Conservation (phyloP, 1,140 invertebrate genomes). For the Drosophila santomea region DNA sequence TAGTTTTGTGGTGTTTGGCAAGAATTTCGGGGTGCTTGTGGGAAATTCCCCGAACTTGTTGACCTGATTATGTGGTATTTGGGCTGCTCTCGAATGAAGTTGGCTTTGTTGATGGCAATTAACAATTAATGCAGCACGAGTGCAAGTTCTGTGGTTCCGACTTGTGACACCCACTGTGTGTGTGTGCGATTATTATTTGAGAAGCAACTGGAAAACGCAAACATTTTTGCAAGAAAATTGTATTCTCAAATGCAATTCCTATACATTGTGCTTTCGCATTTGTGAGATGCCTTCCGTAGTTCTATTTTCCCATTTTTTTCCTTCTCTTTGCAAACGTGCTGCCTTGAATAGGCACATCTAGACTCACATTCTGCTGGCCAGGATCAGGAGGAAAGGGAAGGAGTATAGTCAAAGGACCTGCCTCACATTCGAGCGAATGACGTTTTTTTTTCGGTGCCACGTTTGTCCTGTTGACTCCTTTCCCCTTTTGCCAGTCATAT, state of each 20-base stretch:
- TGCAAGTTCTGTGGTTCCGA: slow-evolving; percentile 8
- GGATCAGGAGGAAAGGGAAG: background rate
- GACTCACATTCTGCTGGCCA: slow-evolving; percentile 18
- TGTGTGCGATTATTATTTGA: slow-evolving; percentile 12
- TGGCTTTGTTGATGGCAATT: slow-evolving; percentile 16
- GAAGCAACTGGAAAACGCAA: background rate
- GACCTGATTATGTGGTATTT: slow-evolving; percentile 24
- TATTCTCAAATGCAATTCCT: slow-evolving; percentile 40
- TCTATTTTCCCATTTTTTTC: slow-evolving; percentile 18
- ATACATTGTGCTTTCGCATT: slow-evolving; percentile 27
- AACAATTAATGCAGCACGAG: slow-evolving; percentile 38
- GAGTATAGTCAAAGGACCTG: slow-evolving; percentile 22
- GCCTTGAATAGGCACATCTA: slow-evolving; percentile 37
- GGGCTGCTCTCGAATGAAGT: slow-evolving; percentile 10
- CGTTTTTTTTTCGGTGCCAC: slow-evolving; percentile 17
- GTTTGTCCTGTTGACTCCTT: slow-evolving; percentile 15
- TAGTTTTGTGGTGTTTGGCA: slow-evolving; percentile 7
- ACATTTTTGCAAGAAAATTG: slow-evolving; percentile 15
- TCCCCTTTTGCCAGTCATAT: slow-evolving; percentile 31
- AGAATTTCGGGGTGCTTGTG: slow-evolving; percentile 11
- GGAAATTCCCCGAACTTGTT: slow-evolving; percentile 27
- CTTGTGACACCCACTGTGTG: slow-evolving; percentile 3
- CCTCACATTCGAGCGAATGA: slow-evolving; percentile 13
- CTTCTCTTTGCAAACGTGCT: slow-evolving; percentile 19
- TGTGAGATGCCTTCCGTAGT: slow-evolving; percentile 31